These are phyloP conservation scores for Lycorma delicatula DNA, from an alignment of 1,140 invertebrate genomes.

Conservation along the genomic window DNA sequence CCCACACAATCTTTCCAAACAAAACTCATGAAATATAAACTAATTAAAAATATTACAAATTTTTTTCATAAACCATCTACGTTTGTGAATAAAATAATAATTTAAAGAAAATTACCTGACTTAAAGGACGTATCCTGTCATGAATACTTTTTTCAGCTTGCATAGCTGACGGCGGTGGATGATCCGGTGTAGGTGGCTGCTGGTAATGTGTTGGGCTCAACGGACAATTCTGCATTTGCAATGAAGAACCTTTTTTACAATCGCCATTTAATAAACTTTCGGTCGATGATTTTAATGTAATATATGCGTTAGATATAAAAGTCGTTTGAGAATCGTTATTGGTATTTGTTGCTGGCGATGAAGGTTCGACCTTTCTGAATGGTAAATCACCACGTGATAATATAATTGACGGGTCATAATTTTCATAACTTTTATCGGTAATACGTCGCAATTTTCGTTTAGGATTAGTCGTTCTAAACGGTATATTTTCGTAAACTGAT, in stretches of 20 bases:
- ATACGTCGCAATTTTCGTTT: constrained; percentile 57
- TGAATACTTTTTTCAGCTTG: constrained; percentile 85
- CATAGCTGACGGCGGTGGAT: constrained; percentile 84
- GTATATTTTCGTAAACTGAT: constrained; percentile 60
- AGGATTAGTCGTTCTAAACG: constrained; percentile 62
- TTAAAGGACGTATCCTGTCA: constrained; percentile 78
- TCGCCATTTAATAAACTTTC: constrained; percentile 52
- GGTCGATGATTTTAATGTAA: constrained; percentile 51
- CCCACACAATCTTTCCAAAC: too few species aligned
- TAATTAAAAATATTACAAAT: too few species aligned
- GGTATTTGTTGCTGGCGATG: constrained; percentile 32
- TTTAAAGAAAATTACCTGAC: too few species aligned
- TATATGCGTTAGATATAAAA: constrained; percentile 48
- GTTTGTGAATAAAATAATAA: too few species aligned
- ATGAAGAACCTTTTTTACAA: constrained; percentile 19
- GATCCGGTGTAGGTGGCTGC: constrained; percentile 88
- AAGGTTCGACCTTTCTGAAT: constrained; percentile 37
- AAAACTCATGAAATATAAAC: too few species aligned
- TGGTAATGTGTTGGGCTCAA: constrained; percentile 79
- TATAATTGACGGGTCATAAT: constrained; percentile 44
- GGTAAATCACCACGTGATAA: constrained; percentile 40
- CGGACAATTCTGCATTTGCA: constrained; percentile 33
- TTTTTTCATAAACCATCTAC: too few species aligned
- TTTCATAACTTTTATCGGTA: constrained; percentile 43
- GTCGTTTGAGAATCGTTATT: constrained; percentile 32